Percentiles rank a stretch among this genome's conserved stretches.
Conservation (phyloP, 2,797 vertebrate species). For the Borostomias antarcticus region DNA sequence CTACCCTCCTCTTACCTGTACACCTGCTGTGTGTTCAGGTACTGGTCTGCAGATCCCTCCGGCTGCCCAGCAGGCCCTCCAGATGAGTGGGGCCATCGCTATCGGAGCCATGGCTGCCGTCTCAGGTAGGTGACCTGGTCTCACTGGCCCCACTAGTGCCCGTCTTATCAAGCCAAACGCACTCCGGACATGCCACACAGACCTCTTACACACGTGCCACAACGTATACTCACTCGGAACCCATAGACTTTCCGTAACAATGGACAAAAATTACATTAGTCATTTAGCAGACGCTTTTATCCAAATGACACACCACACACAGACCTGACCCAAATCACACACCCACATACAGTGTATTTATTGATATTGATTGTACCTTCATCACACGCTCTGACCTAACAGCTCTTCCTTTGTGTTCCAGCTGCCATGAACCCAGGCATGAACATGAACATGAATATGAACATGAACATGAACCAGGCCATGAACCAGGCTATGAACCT, state of each 20-base stretch:
- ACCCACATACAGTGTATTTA: background rate
- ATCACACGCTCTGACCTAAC: background rate
- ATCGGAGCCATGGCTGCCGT: constrained; percentile 91
- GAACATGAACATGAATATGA: constrained; percentile 64
- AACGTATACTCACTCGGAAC: too few species aligned
- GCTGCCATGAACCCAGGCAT: constrained; percentile 75
- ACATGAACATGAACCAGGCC: constrained; percentile 56
- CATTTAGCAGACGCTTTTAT: too few species aligned
- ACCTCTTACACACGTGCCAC: too few species aligned
- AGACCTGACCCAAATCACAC: background rate
- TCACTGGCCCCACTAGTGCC: background rate
- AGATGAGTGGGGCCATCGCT: constrained; percentile 93
- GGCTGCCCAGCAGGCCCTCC: constrained; percentile 93
- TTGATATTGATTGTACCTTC: background rate
- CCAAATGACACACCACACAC: background rate
- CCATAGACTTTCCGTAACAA: too few species aligned
- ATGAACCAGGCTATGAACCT: constrained; percentile 63
- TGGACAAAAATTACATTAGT: too few species aligned
- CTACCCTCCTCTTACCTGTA: background rate
- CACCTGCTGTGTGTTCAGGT: constrained; percentile 66
- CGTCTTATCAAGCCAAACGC: too few species aligned
- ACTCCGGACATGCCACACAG: too few species aligned
- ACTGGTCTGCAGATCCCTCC: constrained; percentile 95
- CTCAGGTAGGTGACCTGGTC: constrained; percentile 68
- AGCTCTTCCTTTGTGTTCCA: constrained; percentile 34